These are phyloP conservation scores for Drosophila ambigua DNA, from an alignment of 1,140 invertebrate genomes.

Conservation along the genomic window DNA sequence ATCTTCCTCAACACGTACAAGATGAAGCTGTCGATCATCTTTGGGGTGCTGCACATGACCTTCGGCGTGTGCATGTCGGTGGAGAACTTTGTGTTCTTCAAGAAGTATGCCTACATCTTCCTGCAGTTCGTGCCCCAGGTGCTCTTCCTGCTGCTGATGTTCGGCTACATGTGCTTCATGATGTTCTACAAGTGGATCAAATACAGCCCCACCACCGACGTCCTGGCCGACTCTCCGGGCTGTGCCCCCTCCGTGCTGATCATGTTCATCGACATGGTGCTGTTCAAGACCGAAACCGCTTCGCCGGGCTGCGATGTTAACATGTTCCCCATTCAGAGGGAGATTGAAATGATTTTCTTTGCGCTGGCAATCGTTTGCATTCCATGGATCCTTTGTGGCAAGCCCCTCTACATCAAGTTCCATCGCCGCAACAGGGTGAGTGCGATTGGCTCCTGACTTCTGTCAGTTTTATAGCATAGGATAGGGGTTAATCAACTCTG, in stretches of 20 bases:
- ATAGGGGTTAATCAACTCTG: not conserved
- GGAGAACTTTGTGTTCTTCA: constrained; percentile 95
- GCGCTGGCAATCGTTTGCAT: constrained; percentile 92
- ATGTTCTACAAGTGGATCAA: constrained; percentile 96
- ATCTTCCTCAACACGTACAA: constrained; percentile 99
- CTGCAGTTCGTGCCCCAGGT: constrained; percentile 97
- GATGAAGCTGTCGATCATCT: constrained; percentile 99
- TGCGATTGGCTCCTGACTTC: no score
- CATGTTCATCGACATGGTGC: constrained; percentile 96
- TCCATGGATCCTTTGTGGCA: constrained; percentile 95
- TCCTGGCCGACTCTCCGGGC: constrained; percentile 84
- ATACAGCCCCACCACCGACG: constrained; percentile 86
- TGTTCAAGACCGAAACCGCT: constrained; percentile 87
- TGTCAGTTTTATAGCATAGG: no score
- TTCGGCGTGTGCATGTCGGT: constrained; percentile 96
- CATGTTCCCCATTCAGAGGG: constrained; percentile 89
- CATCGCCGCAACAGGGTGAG: constrained; percentile 53
- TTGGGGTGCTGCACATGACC: constrained; percentile 98
- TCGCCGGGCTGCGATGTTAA: constrained; percentile 86
- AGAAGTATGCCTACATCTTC: constrained; percentile 90
- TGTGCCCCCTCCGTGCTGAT: constrained; percentile 96
- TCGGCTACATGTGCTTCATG: constrained; percentile 96
- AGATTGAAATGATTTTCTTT: constrained; percentile 90
- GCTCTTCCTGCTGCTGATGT: constrained; percentile 94
- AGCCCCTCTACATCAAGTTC: constrained; percentile 89